These are phyloP conservation scores for Zelostemma sp. DNA, from an alignment of 1,140 invertebrate genomes.

Conservation along the genomic window DNA sequence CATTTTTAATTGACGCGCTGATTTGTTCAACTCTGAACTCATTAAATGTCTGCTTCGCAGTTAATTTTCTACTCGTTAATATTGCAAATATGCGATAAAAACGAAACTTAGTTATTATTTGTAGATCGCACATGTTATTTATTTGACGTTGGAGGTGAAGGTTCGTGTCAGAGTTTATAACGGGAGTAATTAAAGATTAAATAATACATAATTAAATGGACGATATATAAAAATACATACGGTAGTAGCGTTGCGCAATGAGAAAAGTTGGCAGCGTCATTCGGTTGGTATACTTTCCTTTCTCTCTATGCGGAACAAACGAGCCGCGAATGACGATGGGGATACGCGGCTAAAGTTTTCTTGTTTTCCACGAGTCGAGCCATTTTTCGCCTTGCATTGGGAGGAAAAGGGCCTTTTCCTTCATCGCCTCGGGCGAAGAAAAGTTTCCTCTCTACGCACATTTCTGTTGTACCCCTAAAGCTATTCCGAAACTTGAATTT, in stretches of 20 bases:
- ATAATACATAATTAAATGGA: constrained; percentile 29
- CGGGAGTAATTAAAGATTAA: constrained; percentile 1
- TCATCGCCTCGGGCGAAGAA: background rate
- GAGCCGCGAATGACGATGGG: constrained; percentile 22
- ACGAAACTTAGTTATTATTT: no score
- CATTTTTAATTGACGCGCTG: no score
- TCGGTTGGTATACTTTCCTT: constrained; percentile 30
- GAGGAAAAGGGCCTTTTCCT: constrained; percentile 1
- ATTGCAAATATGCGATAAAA: no score
- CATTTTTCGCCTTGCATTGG: background rate
- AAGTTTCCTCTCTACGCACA: background rate
- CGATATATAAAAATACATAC: constrained; percentile 22
- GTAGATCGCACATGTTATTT: no score
- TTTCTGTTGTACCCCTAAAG: no score
- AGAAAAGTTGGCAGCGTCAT: constrained; percentile 34
- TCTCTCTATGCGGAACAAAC: constrained; percentile 33
- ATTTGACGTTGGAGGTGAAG: background rate
- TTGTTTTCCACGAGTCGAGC: constrained; percentile 1
- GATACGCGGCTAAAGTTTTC: constrained; percentile 6
- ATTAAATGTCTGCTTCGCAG: no score
- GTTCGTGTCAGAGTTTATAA: background rate
- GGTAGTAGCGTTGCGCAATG: constrained; percentile 25
- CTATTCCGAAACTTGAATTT: no score
- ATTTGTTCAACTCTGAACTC: no score
- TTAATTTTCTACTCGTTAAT: no score